Evolutionary conservation across 2,888 invertebrate species (phyloP), one percentile per base, ranked within the genome.

Genomic region (Habroteleia sp.): DNA sequence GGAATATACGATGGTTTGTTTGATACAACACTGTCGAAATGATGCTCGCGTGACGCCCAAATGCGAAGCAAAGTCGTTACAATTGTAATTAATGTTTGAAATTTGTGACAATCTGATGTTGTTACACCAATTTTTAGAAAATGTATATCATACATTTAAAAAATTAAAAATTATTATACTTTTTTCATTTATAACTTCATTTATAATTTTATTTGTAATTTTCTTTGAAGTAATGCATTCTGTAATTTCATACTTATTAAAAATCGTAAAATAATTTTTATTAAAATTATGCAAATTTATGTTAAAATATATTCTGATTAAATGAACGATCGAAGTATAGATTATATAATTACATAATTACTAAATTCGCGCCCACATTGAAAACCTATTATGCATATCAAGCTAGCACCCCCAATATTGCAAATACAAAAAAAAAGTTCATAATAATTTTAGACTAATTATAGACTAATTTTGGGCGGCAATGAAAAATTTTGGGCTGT

Each of bases 41-140:
- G 29, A 52, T 50, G 41, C 20, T 50, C 50, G 63, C 63, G 63
- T 63, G 63, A 63, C 41, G 33, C 23, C 41, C 50, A 63, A 63
- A 41, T 63, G 50, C 50, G 41, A 63, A 29, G 48, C 37, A 5
- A 11, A 41, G 31, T 50, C 50, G 50, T 63, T 31, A 63, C 50
- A 50, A 39, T 50, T 23, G 25, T 16, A 63, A 50, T 63, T 50
- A 50, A 14, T 41, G 35, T 41, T 50, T 8, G 23, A 63, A 50
- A 50, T 50, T 33, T 42, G 33, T 7, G 41, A 41, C 50, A 25
- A n/a, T n/a, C 31, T 35, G 41, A 14, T 11, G 1, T 54, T 8
- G 23, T 56, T 56, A 14, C 20, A 5, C 31, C 54, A 42, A 4
- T 60, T 60, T 37, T 23, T 6, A 35, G 27, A 44, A 58, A 29